These are phyloP conservation scores for Galleria mellonella DNA, from an alignment of 1,140 invertebrate species.

Conservation along the genomic window DNA sequence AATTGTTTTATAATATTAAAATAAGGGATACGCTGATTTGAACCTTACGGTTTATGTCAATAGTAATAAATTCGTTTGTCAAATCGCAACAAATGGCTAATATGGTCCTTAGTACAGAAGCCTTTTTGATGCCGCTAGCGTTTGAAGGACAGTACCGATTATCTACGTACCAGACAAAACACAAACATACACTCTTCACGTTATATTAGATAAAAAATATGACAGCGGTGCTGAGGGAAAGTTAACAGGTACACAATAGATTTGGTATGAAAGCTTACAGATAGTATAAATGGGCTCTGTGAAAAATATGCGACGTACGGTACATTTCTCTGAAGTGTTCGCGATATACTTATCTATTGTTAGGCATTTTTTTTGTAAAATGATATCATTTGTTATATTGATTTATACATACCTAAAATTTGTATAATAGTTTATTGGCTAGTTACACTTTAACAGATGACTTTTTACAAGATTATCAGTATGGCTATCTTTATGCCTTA, in stretches of 20 bases:
- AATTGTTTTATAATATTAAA: too few species aligned
- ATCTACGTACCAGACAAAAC: constrained; percentile 39
- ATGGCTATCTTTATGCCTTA: too few species aligned
- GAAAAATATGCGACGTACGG: constrained; percentile 39
- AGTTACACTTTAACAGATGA: too few species aligned
- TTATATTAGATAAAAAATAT: constrained; percentile 37
- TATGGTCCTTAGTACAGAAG: constrained; percentile 41
- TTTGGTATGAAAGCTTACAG: constrained; percentile 25
- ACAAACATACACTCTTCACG: constrained; percentile 40
- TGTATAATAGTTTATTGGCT: too few species aligned
- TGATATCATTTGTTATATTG: too few species aligned
- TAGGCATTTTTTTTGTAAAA: too few species aligned
- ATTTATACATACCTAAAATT: too few species aligned
- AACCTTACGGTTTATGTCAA: background rate
- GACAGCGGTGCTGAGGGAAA: constrained; percentile 41
- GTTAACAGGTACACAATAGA: constrained; percentile 42
- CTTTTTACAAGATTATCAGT: too few species aligned
- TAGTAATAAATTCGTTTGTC: constrained; percentile 10
- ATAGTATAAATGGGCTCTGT: constrained; percentile 38
- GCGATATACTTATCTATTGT: background rate
- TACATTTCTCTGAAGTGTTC: constrained; percentile 27
- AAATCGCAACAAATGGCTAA: constrained; percentile 12
- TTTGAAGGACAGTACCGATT: constrained; percentile 46
- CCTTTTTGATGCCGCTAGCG: constrained; percentile 33
- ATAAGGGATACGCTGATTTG: too few species aligned